Base-by-base conservation (phyloP, 2,888 invertebrate species). In the Ormyrus nitidulus region DNA sequence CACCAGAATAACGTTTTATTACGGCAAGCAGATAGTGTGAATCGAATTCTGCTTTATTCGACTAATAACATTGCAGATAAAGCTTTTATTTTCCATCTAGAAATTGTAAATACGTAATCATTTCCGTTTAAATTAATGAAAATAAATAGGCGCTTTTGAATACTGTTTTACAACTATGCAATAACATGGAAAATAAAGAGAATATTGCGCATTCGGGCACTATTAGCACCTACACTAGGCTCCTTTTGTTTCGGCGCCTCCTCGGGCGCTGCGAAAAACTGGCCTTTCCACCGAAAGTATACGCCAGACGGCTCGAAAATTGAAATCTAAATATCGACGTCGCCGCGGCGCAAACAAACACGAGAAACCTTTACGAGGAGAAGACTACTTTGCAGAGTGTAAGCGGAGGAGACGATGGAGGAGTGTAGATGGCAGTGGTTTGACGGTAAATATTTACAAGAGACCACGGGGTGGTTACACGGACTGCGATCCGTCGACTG, bases 371-470 rank as follows among this genome's bases (percentile, higher is more conserved):
- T 1, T 19, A 2, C 19, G 19, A 19, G 19, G 13, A 53, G 68
- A 58, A 46, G 53, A 19, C 19, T 19, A 19, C 46, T 51, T 13
- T 56, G 56, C 19, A 19, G 78, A n/a, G 19, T 2, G 62, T 3
- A 54, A 73, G 56, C 46, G 58, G 56, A n/a, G 44, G 54, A 70
- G 68, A 51, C 19, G 73, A 80, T 19, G 81, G 62, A 80, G 71
- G 80, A 79, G 80, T 77, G 81, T 81, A 80, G 81, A 83, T 82
- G 84, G 84, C 82, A 82, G 83, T 85, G 84, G 84, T 82, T 84
- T 81, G 81, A 82, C 81, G 84, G 82, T 87, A 87, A 88, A 88
- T 88, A 88, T 88, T 88, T 88, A 86, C 87, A 83, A 81, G 84
- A 85, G 86, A 85, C 85, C 86, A 83, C 85, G 83, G 70, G 70